Percentiles rank a stretch among this genome's conserved stretches.
These are phyloP conservation scores for Dasypolia templi DNA, from an alignment of 2,888 invertebrate species.

Conservation along the genomic window DNA sequence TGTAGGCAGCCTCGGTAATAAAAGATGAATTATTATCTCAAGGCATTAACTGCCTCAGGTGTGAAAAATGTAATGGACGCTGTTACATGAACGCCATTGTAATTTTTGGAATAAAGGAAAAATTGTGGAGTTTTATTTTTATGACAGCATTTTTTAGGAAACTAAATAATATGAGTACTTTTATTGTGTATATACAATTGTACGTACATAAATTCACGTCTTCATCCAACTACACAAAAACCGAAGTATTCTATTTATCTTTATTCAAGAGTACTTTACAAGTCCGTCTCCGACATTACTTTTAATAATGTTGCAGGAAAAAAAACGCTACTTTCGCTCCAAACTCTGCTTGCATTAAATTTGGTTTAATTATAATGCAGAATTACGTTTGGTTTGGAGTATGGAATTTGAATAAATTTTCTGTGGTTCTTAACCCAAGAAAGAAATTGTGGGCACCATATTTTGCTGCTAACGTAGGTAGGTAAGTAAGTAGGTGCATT, in stretches of 20 bases:
- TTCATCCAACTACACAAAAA: no score
- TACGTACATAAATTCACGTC: no score
- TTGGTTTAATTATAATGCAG: slow-evolving; percentile 29
- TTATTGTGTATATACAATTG: no score
- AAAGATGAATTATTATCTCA: slow-evolving; percentile 53
- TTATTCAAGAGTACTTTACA: slow-evolving; percentile 4
- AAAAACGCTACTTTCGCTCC: slow-evolving; percentile 5
- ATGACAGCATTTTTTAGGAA: not conserved
- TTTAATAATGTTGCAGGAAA: slow-evolving; percentile 10
- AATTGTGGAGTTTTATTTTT: slow-evolving; percentile 13
- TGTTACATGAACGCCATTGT: slow-evolving; percentile 46
- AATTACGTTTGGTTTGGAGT: not conserved
- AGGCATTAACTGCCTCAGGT: slow-evolving; percentile 54
- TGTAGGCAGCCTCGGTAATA: slow-evolving; percentile 37
- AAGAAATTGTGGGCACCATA: not conserved
- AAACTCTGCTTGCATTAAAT: slow-evolving; percentile 18
- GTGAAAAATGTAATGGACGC: slow-evolving; percentile 52
- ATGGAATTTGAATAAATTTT: not conserved
- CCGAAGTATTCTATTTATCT: no score
- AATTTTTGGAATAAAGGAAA: slow-evolving; percentile 43
- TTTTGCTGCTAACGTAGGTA: not conserved
- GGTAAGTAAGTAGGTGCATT: no score
- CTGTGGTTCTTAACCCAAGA: no score
- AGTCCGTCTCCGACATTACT: slow-evolving; percentile 15
- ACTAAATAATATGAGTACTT: no score